Base-by-base conservation (phyloP, 2,113 vertebrate genomes). In the Axis porcinus region DNA sequence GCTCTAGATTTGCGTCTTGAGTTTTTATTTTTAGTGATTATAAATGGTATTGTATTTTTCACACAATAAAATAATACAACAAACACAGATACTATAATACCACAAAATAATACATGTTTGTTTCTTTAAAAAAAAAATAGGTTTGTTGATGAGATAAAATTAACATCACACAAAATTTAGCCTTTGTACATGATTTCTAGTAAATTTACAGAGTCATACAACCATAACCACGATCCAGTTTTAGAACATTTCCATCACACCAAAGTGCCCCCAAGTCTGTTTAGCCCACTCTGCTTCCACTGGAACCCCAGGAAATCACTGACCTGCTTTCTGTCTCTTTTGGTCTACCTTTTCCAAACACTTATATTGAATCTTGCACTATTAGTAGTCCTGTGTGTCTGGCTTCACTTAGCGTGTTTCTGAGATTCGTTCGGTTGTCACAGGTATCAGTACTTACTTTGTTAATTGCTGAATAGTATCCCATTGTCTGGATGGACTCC, bases 311-410 rank as follows among this genome's bases (percentile, higher is more conserved):
- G 81, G 50, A 7, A 12, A 1, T 25, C 23, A 1, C 45, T 17
- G 62, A 6, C 27, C 23, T 2, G 47, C 23, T 4, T 25, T 45
- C 43, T 8, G 1, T 3, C 19, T 45, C 28, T 11, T 0, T n/a
- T 5, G 11, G 25, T 25, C 47, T 27, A 4, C 60, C 60, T 33
- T n/a, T n/a, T 45, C 62, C 57, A 10, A n/a, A 28, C 9, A 0
- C 1, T 57, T 16, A 2, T 15, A 0, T 2, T 2, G 11, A 5
- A 5, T 2, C 50, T 2, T 3, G 40, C 50, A 5, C 3, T 11
- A 1, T 2, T 11, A 2, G 8, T 1, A 2, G 36, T 15, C 81
- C 47, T 11, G 19, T 6, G 4, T 6, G n/a, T 25, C 78, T 9
- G 3, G 62, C 28, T 6, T 10, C n/a, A 1, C 27, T 30, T 16